Percentiles rank a stretch among this genome's conserved stretches.
phyloP scores from a whole-genome alignment of 2,797 vertebrate species.

The Chanos chanos region DNA sequence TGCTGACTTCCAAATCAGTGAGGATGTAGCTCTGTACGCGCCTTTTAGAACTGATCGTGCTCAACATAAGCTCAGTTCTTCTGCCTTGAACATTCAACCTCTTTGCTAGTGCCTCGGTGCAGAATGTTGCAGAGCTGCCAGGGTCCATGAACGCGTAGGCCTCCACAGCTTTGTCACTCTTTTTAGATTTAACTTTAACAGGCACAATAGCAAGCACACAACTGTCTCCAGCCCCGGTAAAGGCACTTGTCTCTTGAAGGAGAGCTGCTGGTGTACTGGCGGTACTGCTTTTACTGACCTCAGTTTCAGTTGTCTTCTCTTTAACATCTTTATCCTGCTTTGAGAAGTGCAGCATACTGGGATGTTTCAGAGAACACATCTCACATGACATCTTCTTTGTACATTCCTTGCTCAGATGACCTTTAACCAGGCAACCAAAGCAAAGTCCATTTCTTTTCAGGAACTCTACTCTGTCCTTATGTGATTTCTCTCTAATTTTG shows the following conservation, averaged over 20 bases:
- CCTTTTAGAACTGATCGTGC: constrained; percentile 13
- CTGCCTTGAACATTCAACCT: constrained; percentile 13
- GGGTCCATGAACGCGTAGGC: constrained; percentile 21
- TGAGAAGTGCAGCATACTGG: background rate
- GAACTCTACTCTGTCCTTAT: constrained; percentile 10
- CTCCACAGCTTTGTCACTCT: background rate
- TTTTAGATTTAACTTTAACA: constrained; percentile 13
- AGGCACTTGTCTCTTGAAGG: constrained; percentile 3
- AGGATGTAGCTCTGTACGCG: background rate
- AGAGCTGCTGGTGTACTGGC: too few species aligned
- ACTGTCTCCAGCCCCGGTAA: constrained; percentile 11
- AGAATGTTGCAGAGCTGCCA: constrained; percentile 26
- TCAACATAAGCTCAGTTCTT: constrained; percentile 5
- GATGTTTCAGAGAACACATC: constrained; percentile 9
- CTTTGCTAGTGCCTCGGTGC: constrained; percentile 8
- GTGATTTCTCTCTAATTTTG: background rate
- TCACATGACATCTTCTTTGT: constrained; percentile 4
- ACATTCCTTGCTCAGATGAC: constrained; percentile 20
- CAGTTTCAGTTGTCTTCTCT: background rate
- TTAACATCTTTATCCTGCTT: background rate
- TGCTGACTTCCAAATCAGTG: constrained; percentile 3
- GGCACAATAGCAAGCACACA: constrained; percentile 5
- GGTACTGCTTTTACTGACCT: background rate
- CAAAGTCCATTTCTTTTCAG: constrained; percentile 16
- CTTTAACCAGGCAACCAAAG: constrained; percentile 29